phyloP scores from a whole-genome alignment of 2,113 vertebrate genomes.

The Pteropus alecto region DNA sequence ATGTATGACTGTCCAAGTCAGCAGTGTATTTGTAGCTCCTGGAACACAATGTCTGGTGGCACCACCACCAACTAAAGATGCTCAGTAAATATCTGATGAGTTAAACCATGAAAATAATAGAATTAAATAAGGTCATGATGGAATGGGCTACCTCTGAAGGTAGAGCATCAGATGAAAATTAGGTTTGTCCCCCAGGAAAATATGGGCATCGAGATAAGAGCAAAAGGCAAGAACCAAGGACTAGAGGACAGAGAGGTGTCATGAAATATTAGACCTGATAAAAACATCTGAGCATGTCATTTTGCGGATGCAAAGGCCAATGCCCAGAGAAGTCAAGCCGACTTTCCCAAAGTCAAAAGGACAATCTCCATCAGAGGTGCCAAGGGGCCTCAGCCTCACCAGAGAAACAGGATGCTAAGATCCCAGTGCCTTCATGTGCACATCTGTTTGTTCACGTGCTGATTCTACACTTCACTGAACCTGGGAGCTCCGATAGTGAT shows the following conservation, averaged over 20 bases:
- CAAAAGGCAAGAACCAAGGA: neutral
- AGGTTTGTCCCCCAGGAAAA: neutral
- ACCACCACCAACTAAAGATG: neutral
- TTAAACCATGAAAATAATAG: neutral
- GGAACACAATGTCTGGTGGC: neutral
- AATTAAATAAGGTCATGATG: neutral
- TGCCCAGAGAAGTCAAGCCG: neutral
- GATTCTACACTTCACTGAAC: neutral
- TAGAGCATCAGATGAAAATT: neutral
- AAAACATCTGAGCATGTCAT: neutral
- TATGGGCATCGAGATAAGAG: neutral
- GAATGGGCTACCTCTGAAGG: neutral
- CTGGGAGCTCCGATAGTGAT: neutral
- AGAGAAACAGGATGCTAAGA: neutral
- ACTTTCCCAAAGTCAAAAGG: neutral
- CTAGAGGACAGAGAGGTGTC: neutral
- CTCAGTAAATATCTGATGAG: neutral
- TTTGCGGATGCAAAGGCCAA: neutral
- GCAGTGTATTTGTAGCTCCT: rapidly evolving
- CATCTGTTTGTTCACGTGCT: neutral
- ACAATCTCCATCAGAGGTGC: neutral
- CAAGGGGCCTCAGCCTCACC: neutral
- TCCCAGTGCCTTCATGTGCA: rapidly evolving
- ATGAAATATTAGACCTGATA: neutral
- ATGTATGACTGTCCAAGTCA: neutral